Conservation (phyloP, 2,113 vertebrate species). For the Anhinga anhinga region DNA sequence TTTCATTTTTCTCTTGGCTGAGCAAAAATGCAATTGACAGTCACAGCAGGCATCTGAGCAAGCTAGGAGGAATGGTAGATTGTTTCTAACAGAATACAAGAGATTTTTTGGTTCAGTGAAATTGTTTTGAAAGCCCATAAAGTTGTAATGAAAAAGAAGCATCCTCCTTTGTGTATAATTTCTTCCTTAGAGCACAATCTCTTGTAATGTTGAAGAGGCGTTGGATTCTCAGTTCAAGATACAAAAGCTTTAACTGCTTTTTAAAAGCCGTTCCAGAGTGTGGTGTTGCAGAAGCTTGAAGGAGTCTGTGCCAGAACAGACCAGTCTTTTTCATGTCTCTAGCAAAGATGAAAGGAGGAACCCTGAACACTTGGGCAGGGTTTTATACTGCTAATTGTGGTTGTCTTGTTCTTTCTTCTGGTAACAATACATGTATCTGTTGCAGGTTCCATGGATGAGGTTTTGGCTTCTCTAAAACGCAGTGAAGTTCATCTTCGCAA, state of each 20-base stretch:
- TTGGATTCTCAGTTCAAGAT: neutral
- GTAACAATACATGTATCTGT: neutral
- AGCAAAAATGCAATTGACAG: slow-evolving; percentile 32
- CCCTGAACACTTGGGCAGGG: neutral
- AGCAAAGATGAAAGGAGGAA: neutral
- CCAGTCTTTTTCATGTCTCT: neutral
- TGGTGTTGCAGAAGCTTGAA: neutral
- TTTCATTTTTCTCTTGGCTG: slow-evolving; percentile 54
- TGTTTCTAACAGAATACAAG: neutral
- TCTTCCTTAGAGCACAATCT: neutral
- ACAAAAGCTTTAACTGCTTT: neutral
- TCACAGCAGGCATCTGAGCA: slow-evolving; percentile 45
- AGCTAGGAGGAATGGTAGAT: neutral
- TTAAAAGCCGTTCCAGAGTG: neutral
- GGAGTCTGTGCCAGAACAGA: neutral
- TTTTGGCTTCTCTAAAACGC: slow-evolving; percentile 87
- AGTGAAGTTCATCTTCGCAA: slow-evolving; percentile 76
- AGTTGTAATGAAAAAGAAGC: slow-evolving; percentile 31
- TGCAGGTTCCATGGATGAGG: slow-evolving; percentile 92
- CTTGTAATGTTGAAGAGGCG: neutral
- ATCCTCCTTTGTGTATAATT: slow-evolving; percentile 15
- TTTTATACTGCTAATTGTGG: neutral
- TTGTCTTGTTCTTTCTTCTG: neutral
- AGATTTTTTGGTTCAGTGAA: neutral
- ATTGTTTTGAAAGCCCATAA: slow-evolving; percentile 22